Evolutionary conservation across 2,797 vertebrate genomes (phyloP), one percentile per base, ranked within the genome.

Genomic region (Melanotaenia pygmaea): DNA sequence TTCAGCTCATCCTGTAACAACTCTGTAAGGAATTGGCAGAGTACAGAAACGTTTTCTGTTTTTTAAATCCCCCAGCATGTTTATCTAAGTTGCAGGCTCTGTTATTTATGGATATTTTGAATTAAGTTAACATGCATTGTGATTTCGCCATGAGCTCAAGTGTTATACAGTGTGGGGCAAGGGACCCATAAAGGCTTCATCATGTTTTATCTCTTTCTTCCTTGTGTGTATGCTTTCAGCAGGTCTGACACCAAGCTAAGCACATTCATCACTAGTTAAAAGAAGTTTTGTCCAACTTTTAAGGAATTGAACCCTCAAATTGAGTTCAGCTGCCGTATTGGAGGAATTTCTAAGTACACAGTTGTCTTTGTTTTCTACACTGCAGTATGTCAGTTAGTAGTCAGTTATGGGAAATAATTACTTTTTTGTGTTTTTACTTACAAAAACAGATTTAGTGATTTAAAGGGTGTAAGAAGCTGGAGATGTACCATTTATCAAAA

Each of bases 171-270:
- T 83, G 38, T 72, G 79, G 78, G 74, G 66, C 81, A 37, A 74
- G 71, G 69, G 82, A n/a, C 84, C 80, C 74, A 79, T 90, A 80
- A 89, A 89, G 40, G 81, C 73, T 77, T 91, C 86, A 85, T 2
- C 81, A 80, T 86, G 70, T 84, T 93, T 86, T 88, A 85, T 82
- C 64, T 67, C 40, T 78, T 67, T 79, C 70, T 59, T 61, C 79
- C 51, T 70, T 45, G 35, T 22, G 69, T 82, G 67, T 79, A 81
- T 26, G 58, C 73, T 90, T 90, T 88, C 72, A 65, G 66, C 61
- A 47, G 70, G 59, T 82, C 69, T 61, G 75, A 85, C 88, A 86
- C 79, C 75, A 82, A 81, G 66, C 76, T 67, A 83, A 89, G 81
- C 86, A 87, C 77, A 85, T 88, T 83, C 67, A 83, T 88, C 64